These are phyloP conservation scores for Nephrocerus scutellatus DNA, from an alignment of 2,888 invertebrate species.

Conservation along the genomic window DNA sequence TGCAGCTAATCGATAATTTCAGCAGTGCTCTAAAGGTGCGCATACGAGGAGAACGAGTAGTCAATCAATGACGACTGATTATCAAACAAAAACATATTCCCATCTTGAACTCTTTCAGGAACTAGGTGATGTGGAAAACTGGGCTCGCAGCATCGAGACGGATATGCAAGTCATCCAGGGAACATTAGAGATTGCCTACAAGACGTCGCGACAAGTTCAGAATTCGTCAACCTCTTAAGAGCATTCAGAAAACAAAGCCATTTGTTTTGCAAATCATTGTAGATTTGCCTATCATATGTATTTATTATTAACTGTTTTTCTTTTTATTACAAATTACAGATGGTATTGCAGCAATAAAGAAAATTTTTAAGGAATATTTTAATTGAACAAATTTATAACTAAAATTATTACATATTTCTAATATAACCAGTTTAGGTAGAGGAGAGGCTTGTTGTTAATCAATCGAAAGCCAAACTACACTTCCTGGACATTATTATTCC, in stretches of 20 bases:
- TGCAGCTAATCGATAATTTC: slow-evolving; percentile 82
- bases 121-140: slow-evolving; percentile 97
- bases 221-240: slow-evolving; percentile 21
- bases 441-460: too few relatives aligned
- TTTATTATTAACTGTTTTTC: slow-evolving; percentile 12
- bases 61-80: background rate
- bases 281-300: too few relatives aligned
- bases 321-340: slow-evolving; percentile 17
- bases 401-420: too few relatives aligned
- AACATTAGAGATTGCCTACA: slow-evolving; percentile 90
- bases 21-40: slow-evolving; percentile 69
- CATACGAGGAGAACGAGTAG: background rate
- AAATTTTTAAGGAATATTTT: too few relatives aligned
- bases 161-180: slow-evolving; percentile 90
- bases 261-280: too few relatives aligned
- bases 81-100: background rate
- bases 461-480: too few relatives aligned
- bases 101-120: slow-evolving; percentile 54
- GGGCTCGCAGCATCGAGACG: slow-evolving; percentile 93
- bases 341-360: too few relatives aligned
- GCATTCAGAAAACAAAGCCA: slow-evolving; percentile 11
- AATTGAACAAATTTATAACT: too few relatives aligned
- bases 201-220: slow-evolving; percentile 54
- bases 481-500: too few relatives aligned
- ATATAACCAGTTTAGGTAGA: too few relatives aligned